Percentiles rank a stretch among this genome's conserved stretches.
These are phyloP conservation scores for Tragelaphus scriptus DNA, from an alignment of 2,113 vertebrate species.

Conservation along the genomic window DNA sequence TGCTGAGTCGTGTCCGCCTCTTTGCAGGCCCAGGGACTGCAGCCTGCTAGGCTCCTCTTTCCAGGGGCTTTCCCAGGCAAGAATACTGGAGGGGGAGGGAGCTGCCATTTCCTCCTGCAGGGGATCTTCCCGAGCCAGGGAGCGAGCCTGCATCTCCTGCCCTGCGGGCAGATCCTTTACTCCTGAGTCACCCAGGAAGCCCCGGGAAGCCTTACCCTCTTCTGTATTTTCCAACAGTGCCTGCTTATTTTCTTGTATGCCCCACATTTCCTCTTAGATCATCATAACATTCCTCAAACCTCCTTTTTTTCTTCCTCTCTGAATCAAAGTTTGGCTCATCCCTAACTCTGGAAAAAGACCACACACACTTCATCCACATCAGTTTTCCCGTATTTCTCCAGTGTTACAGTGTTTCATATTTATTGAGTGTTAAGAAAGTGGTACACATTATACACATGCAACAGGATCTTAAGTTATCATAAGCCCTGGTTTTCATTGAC, in stretches of 20 bases:
- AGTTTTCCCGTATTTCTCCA: background rate
- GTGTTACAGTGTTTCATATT: background rate
- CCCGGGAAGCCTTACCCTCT: background rate
- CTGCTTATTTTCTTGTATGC: background rate
- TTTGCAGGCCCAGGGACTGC: background rate
- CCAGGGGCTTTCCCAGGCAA: background rate
- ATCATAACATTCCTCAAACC: background rate
- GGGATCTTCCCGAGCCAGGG: background rate
- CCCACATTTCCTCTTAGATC: background rate
- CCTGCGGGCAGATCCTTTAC: background rate
- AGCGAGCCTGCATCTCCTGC: background rate
- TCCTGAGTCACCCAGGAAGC: background rate
- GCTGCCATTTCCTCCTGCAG: background rate
- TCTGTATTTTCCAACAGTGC: background rate
- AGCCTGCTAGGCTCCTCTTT: background rate
- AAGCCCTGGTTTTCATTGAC: background rate
- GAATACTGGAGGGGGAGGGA: background rate
- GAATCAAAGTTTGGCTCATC: background rate
- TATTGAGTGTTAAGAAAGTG: background rate
- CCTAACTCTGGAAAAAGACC: background rate
- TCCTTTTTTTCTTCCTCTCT: background rate
- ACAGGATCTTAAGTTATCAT: background rate
- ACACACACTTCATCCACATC: background rate
- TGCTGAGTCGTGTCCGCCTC: background rate
- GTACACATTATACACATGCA: background rate